These are phyloP conservation scores for Dasypogon diadema DNA, from an alignment of 2,888 invertebrate genomes.

Conservation along the genomic window DNA sequence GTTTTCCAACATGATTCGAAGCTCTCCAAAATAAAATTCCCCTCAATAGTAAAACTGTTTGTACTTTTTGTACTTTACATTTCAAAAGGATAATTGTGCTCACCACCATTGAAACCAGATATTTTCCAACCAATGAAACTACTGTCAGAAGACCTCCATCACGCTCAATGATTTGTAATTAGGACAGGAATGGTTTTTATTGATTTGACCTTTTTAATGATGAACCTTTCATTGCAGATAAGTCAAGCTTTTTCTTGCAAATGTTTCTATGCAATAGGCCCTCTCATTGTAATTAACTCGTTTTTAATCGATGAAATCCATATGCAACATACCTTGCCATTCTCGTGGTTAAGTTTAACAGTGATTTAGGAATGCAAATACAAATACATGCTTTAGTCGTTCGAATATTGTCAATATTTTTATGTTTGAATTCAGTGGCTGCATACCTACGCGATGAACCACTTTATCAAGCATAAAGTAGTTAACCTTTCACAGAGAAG, in stretches of 20 bases:
- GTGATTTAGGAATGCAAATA: background rate
- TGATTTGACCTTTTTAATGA: background rate
- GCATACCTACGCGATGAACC: background rate
- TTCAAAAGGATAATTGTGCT: background rate
- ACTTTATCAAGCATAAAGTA: constrained; percentile 39
- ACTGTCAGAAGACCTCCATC: background rate
- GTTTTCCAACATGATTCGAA: too few relatives aligned
- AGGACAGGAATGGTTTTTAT: constrained; percentile 5
- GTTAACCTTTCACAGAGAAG: constrained; percentile 43
- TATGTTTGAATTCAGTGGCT: constrained; percentile 4
- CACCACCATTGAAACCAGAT: background rate
- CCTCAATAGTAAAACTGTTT: background rate
- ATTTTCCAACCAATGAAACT: background rate
- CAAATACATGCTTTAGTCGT: background rate
- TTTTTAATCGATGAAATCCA: constrained; percentile 38
- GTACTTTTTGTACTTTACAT: background rate
- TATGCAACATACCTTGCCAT: background rate
- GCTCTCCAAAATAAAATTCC: background rate
- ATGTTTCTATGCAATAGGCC: background rate
- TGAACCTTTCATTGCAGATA: background rate
- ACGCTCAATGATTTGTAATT: background rate
- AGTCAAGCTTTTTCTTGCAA: background rate
- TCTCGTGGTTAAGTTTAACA: background rate
- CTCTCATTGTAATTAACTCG: background rate
- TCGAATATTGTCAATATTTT: constrained; percentile 23